Percentiles rank a stretch among this genome's conserved stretches.
phyloP scores from a whole-genome alignment of 2,888 invertebrate genomes.

The Deilephila elpenor region DNA sequence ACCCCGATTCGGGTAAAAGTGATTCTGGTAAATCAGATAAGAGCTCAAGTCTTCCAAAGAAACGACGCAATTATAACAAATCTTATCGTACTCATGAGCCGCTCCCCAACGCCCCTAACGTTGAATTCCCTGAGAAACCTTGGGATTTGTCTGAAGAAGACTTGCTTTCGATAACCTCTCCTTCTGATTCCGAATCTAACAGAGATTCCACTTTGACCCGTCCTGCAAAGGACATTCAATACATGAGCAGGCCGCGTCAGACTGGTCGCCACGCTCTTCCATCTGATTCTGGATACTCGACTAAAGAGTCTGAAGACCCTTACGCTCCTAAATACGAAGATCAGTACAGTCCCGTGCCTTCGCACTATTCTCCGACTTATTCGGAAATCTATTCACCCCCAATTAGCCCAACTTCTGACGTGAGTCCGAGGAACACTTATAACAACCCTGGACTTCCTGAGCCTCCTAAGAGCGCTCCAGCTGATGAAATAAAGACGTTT shows the following conservation, averaged over 20 bases:
- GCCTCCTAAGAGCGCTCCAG: conserved; percentile 74
- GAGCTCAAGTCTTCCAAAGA: conserved; percentile 79
- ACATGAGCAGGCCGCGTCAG: conserved; percentile 84
- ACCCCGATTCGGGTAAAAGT: conserved; percentile 80
- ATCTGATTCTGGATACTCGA: conserved; percentile 79
- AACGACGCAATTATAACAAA: conserved; percentile 90
- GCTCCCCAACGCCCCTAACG: conserved; percentile 88
- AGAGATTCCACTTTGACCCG: conserved; percentile 82
- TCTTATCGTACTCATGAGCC: conserved; percentile 94
- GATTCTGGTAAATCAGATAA: conserved; percentile 82
- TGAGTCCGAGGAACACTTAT: conserved; percentile 72
- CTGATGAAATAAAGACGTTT: conserved; percentile 74
- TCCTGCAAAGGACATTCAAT: conserved; percentile 86
- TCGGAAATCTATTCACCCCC: conserved; percentile 82
- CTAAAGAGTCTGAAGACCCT: conserved; percentile 77
- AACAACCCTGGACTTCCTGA: conserved; percentile 73
- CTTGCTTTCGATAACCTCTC: conserved; percentile 80
- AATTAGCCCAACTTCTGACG: conserved; percentile 75
- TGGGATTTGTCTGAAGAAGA: conserved; percentile 90
- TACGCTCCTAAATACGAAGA: conserved; percentile 70
- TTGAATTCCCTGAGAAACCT: conserved; percentile 92
- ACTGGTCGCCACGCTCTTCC: conserved; percentile 84
- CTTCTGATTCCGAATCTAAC: conserved; percentile 86
- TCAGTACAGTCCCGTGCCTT: conserved; percentile 77
- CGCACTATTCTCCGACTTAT: conserved; percentile 78